Base-by-base conservation (phyloP, 2,113 vertebrate species). In the human region DNA sequence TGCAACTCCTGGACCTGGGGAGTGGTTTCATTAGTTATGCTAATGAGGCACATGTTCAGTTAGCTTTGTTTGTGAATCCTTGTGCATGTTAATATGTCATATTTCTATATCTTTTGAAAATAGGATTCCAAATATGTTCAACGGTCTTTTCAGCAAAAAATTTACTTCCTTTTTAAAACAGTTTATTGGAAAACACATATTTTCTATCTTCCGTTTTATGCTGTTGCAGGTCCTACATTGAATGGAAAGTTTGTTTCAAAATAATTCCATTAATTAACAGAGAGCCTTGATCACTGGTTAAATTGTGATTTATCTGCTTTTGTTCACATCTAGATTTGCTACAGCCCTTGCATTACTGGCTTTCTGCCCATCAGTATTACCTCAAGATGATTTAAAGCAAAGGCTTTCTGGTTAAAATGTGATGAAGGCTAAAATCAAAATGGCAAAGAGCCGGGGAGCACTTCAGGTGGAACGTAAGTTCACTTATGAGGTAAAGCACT, bases 401-500 rank as follows among this genome's bases (percentile, higher is more conserved):
- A 94, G 45, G 0, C 13, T 45, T 94, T 90, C 81, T 96, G 2
- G 25, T 94, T 91, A 86, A 95, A 90, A 96, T 70, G 17, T 9
- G 8, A 76, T 50, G 52, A 78, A 86, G 86, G 79, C 61, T 86
- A 73, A 5, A 35, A 38, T 93, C 48, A 81, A 50, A 93, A 90
- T 70, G 88, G 48, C 83, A 89, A 17, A 78, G 20, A 61, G 61
- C n/a, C 0, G 0, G 82, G 80, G 73, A 97, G 96, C 16, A 59
- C 40, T 98, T 91, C 59, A 94, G 78, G 86, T 97, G 92, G 70
- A 97, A 94, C 85, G 2, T 81, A 97, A 97, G 27, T 96, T 97
- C 81, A 30, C 48, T 75, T 93, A 93, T 76, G 97, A 98, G 92
- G 97, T 97, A 93, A 97, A 97, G 92, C 97, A 95, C 78, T 97